These are phyloP conservation scores for Caenorhabditis wallacei DNA, from an alignment of 2,888 invertebrate genomes.

Conservation along the genomic window DNA sequence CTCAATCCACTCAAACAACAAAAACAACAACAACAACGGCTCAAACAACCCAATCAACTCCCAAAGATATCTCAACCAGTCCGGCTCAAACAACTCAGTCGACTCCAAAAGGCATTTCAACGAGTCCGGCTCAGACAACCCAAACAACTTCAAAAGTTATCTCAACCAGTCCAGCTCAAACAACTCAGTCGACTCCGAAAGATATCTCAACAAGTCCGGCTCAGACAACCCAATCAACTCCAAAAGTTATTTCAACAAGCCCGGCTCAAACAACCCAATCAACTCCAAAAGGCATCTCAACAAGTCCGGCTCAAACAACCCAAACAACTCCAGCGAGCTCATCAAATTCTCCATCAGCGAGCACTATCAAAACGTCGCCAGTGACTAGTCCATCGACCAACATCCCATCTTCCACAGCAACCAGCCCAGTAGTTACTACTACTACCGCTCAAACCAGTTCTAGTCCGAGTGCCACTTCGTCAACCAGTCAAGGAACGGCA, in stretches of 20 bases:
- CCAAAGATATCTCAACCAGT: too few relatives aligned
- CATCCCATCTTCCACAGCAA: neutral
- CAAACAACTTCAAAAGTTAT: neutral
- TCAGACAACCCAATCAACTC: neutral
- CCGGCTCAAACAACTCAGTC: too few relatives aligned
- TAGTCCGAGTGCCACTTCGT: neutral
- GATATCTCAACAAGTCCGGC: neutral
- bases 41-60: too few relatives aligned
- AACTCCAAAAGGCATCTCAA: neutral
- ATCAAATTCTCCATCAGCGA: too few relatives aligned
- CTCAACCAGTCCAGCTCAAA: neutral
- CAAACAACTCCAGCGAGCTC: too few relatives aligned
- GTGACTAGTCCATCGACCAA: neutral
- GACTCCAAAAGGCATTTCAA: too few relatives aligned
- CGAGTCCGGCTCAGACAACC: too few relatives aligned
- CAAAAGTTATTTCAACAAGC: neutral
- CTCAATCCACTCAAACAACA: too few relatives aligned
- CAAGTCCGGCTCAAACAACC: neutral
- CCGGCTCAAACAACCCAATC: neutral
- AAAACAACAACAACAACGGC: neutral
- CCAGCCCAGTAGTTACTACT: too few relatives aligned
- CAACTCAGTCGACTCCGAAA: neutral
- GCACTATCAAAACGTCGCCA: too few relatives aligned
- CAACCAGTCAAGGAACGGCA: neutral
- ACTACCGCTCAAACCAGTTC: neutral